Percentiles rank a stretch among this genome's conserved stretches.
Conservation (phyloP, 2,888 invertebrate species). For the Agrochola lota region DNA sequence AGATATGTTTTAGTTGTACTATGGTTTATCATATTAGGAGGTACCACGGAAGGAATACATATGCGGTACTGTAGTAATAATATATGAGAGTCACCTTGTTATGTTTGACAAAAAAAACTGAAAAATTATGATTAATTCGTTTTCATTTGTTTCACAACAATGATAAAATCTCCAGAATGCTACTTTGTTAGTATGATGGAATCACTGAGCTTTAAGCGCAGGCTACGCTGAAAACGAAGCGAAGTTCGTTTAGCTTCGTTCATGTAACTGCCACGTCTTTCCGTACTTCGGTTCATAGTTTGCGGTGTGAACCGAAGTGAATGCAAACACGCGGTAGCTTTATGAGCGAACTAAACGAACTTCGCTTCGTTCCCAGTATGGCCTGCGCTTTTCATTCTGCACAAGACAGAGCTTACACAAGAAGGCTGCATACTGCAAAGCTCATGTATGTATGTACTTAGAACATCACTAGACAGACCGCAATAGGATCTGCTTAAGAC, state of each 20-base stretch:
- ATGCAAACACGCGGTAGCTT: too few species aligned
- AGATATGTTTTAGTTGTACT: conserved; percentile 6
- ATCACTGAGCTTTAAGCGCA: neutral
- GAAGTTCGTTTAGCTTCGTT: too few species aligned
- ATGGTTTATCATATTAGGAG: neutral
- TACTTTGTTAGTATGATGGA: neutral
- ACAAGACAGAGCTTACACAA: conserved; percentile 12
- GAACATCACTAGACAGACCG: conserved; percentile 14
- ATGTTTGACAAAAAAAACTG: neutral
- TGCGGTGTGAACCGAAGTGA: too few species aligned
- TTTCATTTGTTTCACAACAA: neutral
- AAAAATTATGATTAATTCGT: too few species aligned
- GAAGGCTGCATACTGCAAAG: neutral
- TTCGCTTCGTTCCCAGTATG: too few species aligned
- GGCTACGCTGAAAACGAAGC: too few species aligned
- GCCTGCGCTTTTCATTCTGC: neutral
- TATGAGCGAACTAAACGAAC: too few species aligned
- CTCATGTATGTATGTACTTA: neutral
- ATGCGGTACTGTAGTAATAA: neutral
- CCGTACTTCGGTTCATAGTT: too few species aligned
- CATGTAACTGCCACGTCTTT: too few species aligned
- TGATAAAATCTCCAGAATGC: neutral
- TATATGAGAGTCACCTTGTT: conserved; percentile 4
- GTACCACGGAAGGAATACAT: neutral
- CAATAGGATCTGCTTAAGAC: conserved; percentile 27